Conservation (phyloP, 2,888 invertebrate species). For the Linnaemya vulpina region DNA sequence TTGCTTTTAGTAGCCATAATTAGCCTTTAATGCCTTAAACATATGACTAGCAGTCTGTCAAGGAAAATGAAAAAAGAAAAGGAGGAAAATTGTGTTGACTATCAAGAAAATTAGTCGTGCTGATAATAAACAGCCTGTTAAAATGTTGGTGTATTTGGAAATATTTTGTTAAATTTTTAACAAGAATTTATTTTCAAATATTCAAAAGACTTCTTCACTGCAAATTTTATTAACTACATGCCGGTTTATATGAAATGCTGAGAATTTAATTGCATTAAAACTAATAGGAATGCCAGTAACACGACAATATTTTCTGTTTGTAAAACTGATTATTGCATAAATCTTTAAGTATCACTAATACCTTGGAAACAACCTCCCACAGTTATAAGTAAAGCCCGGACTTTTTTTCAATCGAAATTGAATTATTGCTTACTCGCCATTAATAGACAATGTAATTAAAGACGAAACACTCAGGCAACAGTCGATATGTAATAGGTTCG, state of each 20-base stretch:
- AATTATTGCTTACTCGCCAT: conserved; percentile 3
- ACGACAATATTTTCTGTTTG: neutral
- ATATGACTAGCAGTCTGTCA: conserved; percentile 20
- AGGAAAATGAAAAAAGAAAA: conserved; percentile 1
- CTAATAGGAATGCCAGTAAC: neutral
- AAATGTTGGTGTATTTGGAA: neutral
- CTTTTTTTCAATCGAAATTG: conserved; percentile 4
- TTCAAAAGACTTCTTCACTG: too few species aligned
- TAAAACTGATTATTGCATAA: conserved; percentile 30
- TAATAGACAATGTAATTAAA: conserved; percentile 50
- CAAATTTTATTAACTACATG: neutral
- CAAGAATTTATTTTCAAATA: neutral
- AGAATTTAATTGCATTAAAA: conserved; percentile 25
- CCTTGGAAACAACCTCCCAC: neutral
- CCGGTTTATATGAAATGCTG: neutral
- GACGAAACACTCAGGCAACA: neutral
- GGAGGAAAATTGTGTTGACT: neutral
- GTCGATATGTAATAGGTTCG: conserved; percentile 31
- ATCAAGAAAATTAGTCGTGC: neutral
- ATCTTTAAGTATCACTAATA: conserved; percentile 17
- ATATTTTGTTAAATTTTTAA: neutral
- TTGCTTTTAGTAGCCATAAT: conserved; percentile 21
- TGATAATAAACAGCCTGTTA: neutral
- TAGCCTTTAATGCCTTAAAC: conserved; percentile 5
- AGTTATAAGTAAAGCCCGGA: neutral